Base-by-base conservation (phyloP, 92 coral and sea anemone genomes). In the Epizoanthus ramosus region DNA sequence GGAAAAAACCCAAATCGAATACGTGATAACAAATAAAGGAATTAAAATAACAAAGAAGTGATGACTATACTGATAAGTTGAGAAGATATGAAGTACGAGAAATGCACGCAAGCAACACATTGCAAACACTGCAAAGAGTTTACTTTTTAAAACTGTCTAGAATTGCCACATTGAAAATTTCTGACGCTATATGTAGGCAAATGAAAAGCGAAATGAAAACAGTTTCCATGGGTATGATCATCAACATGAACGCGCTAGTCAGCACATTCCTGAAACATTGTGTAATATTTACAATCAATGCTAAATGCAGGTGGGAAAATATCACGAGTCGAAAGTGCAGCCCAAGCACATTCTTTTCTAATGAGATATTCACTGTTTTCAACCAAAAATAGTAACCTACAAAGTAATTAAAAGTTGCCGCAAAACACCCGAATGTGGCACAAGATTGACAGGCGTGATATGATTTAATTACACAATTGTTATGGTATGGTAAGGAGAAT, bases 381-480 rank as follows among this genome's bases (percentile, higher is more conserved):
- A 12, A 14, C 82, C 71, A 7, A 77, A 77, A 60, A 77, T 77
- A 77, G 82, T 13, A 39, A 58, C 43, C 82, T 60, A 37, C 43
- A 3, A 39, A 61, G 61, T 60, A 60, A 77, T 77, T 61, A 13
- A 61, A 28, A 3, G 35, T 24, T 43, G 61, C 63, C 57, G 41
- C 21, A 22, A 69, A 77, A 77, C 63, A 41, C 70, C 21, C 25
- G 71, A 6, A 37, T 8, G 22, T 33, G 17, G 12, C 15, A 23
- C 8, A 22, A 64, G 54, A 50, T 35, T 18, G 67, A 63, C 35
- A 21, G 15, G 1, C 37, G 1, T 9, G 45, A 13, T 0, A 16
- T 77, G 45, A 3, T 17, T 23, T 23, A 41, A 77, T 74, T 15
- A 3, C 59, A 31, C 65, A 22, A 23, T 56, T 56, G 79, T 74